Evolutionary conservation across 1,140 invertebrate genomes (phyloP).

Genomic region (Ctenoplectra terminalis): DNA sequence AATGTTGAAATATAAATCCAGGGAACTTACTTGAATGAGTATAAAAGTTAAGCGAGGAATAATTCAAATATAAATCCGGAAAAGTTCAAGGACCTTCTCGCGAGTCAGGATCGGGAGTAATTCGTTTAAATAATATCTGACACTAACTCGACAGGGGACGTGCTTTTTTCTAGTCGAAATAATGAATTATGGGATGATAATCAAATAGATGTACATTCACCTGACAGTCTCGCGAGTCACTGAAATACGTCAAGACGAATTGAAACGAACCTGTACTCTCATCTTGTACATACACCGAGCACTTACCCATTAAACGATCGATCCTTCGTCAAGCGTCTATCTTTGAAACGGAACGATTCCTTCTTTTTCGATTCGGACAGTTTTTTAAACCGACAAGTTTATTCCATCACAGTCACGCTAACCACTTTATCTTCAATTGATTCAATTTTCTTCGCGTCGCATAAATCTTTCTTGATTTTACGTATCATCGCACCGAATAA

Average conservation of each 20-base stretch:
- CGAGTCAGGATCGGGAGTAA: background rate
- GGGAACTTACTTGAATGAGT: too few relatives aligned
- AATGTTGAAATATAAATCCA: background rate
- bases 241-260: background rate
- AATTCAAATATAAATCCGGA: background rate
- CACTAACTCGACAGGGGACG: constrained; percentile 26
- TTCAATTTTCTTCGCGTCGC: too few relatives aligned
- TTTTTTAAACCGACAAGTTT: too few relatives aligned
- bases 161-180: constrained; percentile 2
- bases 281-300: background rate
- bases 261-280: background rate
- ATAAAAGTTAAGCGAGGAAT: background rate
- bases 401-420: too few relatives aligned
- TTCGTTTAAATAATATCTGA: constrained; percentile 45
- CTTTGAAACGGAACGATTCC: background rate
- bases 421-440: too few relatives aligned
- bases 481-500: too few relatives aligned
- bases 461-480: too few relatives aligned
- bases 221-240: constrained; percentile 20
- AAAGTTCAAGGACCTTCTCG: background rate
- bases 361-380: too few relatives aligned
- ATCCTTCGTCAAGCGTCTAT: background rate
- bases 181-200: constrained; percentile 36
- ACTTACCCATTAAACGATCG: background rate
- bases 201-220: constrained; percentile 33